Conservation (phyloP, 2,113 vertebrate genomes). For the Mesocricetus auratus region DNA sequence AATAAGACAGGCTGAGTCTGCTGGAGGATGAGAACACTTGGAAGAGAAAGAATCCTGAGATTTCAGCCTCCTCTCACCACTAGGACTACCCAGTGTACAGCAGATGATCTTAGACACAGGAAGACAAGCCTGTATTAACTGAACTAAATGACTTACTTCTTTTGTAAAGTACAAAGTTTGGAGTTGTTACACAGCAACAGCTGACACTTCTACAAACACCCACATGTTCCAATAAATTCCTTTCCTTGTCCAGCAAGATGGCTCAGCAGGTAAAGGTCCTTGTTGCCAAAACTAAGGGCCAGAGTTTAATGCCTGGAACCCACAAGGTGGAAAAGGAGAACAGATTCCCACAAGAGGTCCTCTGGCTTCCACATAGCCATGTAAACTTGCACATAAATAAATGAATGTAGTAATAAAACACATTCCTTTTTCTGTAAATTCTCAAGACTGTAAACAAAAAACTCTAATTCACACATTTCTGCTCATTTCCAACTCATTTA, state of each 20-base stretch:
- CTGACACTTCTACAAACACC: background rate
- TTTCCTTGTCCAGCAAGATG: background rate
- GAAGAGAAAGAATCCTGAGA: background rate
- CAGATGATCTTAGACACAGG: background rate
- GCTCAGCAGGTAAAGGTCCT: background rate
- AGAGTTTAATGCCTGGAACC: background rate
- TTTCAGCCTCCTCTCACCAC: background rate
- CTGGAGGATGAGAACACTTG: background rate
- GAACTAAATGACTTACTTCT: background rate
- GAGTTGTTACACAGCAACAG: background rate
- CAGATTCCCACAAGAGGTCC: background rate
- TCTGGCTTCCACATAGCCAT: background rate
- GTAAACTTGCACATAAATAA: background rate
- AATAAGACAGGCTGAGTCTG: background rate
- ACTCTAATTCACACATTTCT: background rate
- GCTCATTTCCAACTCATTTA: background rate
- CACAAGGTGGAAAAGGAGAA: background rate
- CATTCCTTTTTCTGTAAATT: slow-evolving; percentile 21
- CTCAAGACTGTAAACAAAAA: background rate
- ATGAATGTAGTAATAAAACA: background rate
- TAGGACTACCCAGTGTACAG: background rate
- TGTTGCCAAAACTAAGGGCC: background rate
- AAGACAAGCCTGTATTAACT: background rate
- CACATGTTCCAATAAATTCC: background rate
- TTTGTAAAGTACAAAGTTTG: slow-evolving; percentile 1